A percentile compares a stretch with the other conserved stretches of the same genome.
Conservation (phyloP, 2,888 invertebrate genomes). For the Endomychus coccineus region DNA sequence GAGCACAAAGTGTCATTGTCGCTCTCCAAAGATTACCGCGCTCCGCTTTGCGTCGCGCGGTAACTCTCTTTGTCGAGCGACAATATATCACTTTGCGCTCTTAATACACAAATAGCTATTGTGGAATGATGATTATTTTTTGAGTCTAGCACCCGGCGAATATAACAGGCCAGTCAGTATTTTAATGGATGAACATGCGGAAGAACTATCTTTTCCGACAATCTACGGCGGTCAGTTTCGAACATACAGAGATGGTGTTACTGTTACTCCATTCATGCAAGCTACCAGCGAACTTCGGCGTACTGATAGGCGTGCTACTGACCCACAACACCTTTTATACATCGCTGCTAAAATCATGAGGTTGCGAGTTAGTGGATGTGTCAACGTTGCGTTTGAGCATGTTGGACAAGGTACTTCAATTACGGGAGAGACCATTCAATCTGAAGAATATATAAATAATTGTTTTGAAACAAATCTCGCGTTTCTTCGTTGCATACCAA, state of each 20-base stretch:
- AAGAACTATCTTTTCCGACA: constrained; percentile 39
- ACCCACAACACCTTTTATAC: constrained; percentile 31
- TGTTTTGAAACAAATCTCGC: constrained; percentile 34
- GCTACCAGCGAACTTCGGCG: constrained; percentile 24
- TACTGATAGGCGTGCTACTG: constrained; percentile 31
- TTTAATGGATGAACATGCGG: constrained; percentile 37
- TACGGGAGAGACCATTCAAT: constrained; percentile 30
- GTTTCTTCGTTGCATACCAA: constrained; percentile 36
- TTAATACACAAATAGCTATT: no score
- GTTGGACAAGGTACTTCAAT: constrained; percentile 29
- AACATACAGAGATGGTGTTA: constrained; percentile 24
- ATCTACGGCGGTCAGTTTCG: constrained; percentile 38
- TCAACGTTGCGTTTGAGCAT: constrained; percentile 16
- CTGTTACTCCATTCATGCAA: constrained; percentile 2
- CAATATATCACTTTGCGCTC: no score
- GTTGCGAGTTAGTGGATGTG: constrained; percentile 6
- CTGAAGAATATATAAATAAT: constrained; percentile 30
- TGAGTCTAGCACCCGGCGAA: background rate
- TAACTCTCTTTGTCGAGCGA: no score
- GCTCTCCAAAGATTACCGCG: no score
- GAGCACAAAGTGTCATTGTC: no score
- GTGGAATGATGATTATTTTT: constrained; percentile 25
- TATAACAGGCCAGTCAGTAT: constrained; percentile 21
- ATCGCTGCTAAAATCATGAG: constrained; percentile 28
- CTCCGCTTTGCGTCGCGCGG: no score